These are phyloP conservation scores for Heliconius eleuchia DNA, from an alignment of 1,140 invertebrate genomes.

Conservation along the genomic window DNA sequence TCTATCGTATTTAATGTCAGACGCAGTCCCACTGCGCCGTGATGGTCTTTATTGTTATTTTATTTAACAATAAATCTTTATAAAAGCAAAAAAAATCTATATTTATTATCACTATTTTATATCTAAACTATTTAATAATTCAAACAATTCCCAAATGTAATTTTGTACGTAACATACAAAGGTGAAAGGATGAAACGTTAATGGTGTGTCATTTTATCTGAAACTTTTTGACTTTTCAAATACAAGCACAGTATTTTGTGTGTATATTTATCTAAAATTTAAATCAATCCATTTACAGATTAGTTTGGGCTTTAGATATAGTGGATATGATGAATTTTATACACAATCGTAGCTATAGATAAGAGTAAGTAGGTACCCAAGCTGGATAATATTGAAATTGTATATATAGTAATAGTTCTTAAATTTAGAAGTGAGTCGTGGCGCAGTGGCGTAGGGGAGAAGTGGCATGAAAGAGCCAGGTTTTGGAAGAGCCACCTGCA, in stretches of 20 bases:
- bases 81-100: background rate
- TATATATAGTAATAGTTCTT: too few species aligned
- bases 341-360: background rate
- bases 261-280: background rate
- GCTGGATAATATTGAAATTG: too few species aligned
- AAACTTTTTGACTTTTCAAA: background rate
- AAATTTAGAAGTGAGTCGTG: too few species aligned
- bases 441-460: too few species aligned
- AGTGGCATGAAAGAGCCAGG: too few species aligned
- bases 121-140: conserved; percentile 3
- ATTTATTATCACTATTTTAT: background rate
- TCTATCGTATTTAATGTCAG: too few species aligned
- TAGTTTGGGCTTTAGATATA: background rate
- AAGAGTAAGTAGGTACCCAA: too few species aligned
- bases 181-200: background rate
- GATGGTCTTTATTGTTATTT: too few species aligned
- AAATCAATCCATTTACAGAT: background rate
- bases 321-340: background rate
- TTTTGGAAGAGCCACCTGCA: too few species aligned
- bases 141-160: conserved; percentile 4
- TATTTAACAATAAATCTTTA: background rate
- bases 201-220: background rate
- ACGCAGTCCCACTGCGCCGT: too few species aligned
- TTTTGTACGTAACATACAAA: background rate
- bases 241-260: background rate